Conservation (phyloP, 2,113 vertebrate species). For the Pao palembangensis region DNA sequence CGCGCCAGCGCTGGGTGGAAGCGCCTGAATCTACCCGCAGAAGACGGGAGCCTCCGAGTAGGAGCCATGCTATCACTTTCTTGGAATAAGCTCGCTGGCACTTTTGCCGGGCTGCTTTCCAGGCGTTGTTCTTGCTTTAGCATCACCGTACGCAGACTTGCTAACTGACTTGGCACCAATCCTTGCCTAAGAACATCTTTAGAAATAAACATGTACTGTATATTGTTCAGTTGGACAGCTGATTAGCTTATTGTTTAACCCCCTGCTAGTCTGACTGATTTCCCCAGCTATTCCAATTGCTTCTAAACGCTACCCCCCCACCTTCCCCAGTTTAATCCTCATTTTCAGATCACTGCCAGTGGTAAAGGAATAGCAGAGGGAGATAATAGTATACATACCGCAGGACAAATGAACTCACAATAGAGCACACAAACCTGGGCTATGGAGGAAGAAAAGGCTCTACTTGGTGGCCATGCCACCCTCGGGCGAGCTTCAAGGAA, state of each 20-base stretch:
- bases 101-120: constrained; percentile 36
- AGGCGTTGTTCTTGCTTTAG: constrained; percentile 24
- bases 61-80: constrained; percentile 11
- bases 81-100: constrained; percentile 21
- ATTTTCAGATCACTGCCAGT: constrained; percentile 31
- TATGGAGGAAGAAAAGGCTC: constrained; percentile 13
- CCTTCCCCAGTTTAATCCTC: constrained; percentile 28
- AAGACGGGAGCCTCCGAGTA: constrained; percentile 1
- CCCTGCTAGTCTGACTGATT: constrained; percentile 25
- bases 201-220: constrained; percentile 26
- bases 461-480: constrained; percentile 24
- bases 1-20: not conserved
- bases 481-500: constrained; percentile 41
- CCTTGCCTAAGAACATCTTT: constrained; percentile 2
- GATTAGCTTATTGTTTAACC: constrained; percentile 57
- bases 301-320: too few relatives aligned
- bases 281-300: constrained; percentile 23
- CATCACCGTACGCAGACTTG: constrained; percentile 15
- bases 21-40: not conserved
- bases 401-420: constrained; percentile 41
- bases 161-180: constrained; percentile 33
- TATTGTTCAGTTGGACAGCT: constrained; percentile 44
- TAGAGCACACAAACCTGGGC: constrained; percentile 15
- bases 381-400: constrained; percentile 58
- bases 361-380: constrained; percentile 30